These are phyloP conservation scores for Xestia ashworthii DNA, from an alignment of 2,888 invertebrate genomes.

Conservation along the genomic window DNA sequence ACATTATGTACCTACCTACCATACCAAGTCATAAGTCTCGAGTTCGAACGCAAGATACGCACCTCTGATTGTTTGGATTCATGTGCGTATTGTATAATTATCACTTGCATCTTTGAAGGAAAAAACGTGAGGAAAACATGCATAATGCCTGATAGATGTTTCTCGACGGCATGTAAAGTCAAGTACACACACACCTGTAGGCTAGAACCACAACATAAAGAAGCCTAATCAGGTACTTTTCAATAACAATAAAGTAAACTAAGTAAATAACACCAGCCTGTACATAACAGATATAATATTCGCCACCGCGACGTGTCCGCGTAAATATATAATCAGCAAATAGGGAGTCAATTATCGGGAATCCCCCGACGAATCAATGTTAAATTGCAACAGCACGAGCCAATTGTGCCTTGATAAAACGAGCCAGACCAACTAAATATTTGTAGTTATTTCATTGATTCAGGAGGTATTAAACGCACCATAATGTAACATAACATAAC, in stretches of 20 bases:
- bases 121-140: no score
- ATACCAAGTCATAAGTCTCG: no score
- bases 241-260: constrained; percentile 1
- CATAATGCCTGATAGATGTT: no score
- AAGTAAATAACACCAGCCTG: background rate
- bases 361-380: constrained; percentile 58
- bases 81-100: no score
- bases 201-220: no score
- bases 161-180: no score
- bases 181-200: no score
- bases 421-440: constrained; percentile 65
- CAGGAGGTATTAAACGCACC: constrained; percentile 14
- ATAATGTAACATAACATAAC: no score
- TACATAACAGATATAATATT: constrained; percentile 22
- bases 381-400: constrained; percentile 59
- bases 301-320: constrained; percentile 17
- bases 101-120: no score
- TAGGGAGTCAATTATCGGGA: constrained; percentile 52
- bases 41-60: no score
- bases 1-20: background rate
- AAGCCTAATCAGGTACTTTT: background rate
- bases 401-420: constrained; percentile 66
- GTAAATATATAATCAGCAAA: constrained; percentile 49
- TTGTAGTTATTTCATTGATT: constrained; percentile 66
- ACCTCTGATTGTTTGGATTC: no score